Evolutionary conservation across 2,113 vertebrate genomes (phyloP).

Genomic region (Micronycteris hirsuta): DNA sequence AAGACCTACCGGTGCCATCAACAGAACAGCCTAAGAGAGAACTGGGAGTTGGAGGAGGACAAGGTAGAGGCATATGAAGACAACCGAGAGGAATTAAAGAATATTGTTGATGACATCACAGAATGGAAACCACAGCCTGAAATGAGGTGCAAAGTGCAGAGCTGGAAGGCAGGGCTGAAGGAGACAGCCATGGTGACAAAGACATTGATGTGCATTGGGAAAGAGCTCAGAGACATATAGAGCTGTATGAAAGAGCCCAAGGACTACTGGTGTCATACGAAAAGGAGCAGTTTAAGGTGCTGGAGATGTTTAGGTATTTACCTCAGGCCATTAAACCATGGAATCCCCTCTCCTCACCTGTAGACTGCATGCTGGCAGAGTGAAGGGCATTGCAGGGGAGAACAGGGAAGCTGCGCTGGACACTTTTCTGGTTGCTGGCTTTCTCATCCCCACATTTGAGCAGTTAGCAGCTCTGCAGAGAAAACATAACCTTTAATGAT

Average conservation of each 20-base stretch:
- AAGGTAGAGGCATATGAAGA: slow-evolving; percentile 78
- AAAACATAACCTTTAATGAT: slow-evolving; percentile 74
- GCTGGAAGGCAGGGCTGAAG: not conserved
- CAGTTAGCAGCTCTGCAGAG: slow-evolving; percentile 88
- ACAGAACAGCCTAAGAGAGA: slow-evolving; percentile 81
- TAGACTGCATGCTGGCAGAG: slow-evolving; percentile 91
- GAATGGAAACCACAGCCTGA: slow-evolving; percentile 34
- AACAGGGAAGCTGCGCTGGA: slow-evolving; percentile 84
- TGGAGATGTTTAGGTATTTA: slow-evolving; percentile 73
- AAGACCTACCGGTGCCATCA: slow-evolving; percentile 94
- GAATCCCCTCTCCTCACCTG: slow-evolving; percentile 82
- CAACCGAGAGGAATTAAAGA: slow-evolving; percentile 55
- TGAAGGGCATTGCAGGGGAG: slow-evolving; percentile 87
- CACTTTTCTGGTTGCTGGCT: slow-evolving; percentile 89
- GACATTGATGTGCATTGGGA: slow-evolving; percentile 48
- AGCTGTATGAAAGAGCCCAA: slow-evolving; percentile 85
- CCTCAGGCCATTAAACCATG: slow-evolving; percentile 74
- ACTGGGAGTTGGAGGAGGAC: slow-evolving; percentile 82
- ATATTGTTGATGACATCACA: slow-evolving; percentile 20
- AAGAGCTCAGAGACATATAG: slow-evolving; percentile 81
- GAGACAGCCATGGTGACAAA: not conserved
- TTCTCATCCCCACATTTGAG: slow-evolving; percentile 90
- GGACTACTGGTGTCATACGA: slow-evolving; percentile 89
- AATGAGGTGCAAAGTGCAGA: slow-evolving; percentile 23
- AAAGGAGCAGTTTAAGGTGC: slow-evolving; percentile 89